Percentiles rank a stretch among this genome's conserved stretches.
phyloP scores from a whole-genome alignment of 64 coral and sea anemone species.

The Trachythela sp. region DNA sequence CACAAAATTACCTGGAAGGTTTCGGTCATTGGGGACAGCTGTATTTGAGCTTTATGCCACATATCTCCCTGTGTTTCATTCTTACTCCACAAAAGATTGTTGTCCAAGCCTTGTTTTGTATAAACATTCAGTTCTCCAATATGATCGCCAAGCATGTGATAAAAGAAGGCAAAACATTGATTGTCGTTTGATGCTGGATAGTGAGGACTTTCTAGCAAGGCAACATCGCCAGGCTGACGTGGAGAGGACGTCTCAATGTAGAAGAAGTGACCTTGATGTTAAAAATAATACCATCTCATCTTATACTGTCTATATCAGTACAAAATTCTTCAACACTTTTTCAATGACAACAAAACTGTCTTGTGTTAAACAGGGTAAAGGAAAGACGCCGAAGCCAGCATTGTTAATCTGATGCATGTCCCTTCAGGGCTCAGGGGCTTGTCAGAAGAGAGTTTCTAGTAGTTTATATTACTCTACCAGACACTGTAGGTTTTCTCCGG shows the following conservation, averaged over 20 bases:
- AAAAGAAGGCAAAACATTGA: slow-evolving; percentile 92
- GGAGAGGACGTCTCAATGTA: slow-evolving; percentile 85
- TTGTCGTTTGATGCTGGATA: slow-evolving; percentile 50
- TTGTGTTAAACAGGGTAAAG: no score
- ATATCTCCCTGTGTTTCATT: not conserved
- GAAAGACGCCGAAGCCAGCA: no score
- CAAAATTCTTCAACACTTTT: no score
- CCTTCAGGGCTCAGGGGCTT: no score
- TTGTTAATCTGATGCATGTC: no score
- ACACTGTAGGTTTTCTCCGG: no score
- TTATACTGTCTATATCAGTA: no score
- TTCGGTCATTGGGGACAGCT: not conserved
- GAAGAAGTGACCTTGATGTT: slow-evolving; percentile 70
- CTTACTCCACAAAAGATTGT: not conserved
- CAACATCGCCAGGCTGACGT: slow-evolving; percentile 56
- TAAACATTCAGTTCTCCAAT: slow-evolving; percentile 78
- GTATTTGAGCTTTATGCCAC: not conserved
- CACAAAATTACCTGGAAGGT: not conserved
- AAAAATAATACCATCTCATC: no score
- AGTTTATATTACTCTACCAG: no score
- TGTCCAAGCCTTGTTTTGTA: not conserved
- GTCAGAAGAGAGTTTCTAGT: no score
- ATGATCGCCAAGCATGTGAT: slow-evolving; percentile 82
- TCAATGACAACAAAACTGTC: not conserved
- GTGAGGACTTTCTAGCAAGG: slow-evolving; percentile 56